A percentile compares a stretch with the other conserved stretches of the same genome.
phyloP scores from a whole-genome alignment of 2,888 invertebrate species.

The Altica lythri region DNA sequence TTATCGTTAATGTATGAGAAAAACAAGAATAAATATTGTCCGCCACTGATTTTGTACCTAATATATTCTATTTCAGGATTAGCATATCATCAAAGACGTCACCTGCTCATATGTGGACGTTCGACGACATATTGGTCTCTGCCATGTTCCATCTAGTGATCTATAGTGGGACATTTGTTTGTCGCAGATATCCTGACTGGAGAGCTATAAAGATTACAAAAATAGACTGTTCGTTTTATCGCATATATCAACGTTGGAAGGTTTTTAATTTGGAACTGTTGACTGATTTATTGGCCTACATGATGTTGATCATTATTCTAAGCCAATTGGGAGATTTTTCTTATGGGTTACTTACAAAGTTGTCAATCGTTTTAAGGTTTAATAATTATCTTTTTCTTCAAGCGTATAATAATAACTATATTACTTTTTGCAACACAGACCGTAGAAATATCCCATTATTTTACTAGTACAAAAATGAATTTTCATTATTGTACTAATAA shows the following conservation, averaged over 20 bases:
- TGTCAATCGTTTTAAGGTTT: no score
- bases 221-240: constrained; percentile 33
- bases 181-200: constrained; percentile 29
- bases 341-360: constrained; percentile 10
- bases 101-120: constrained; percentile 45
- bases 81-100: constrained; percentile 37
- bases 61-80: constrained; percentile 34
- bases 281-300: constrained; percentile 37
- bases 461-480: no score
- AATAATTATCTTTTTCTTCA: no score
- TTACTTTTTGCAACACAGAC: no score
- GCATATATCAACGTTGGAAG: constrained; percentile 34
- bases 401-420: no score
- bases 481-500: no score
- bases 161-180: constrained; percentile 44
- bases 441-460: no score
- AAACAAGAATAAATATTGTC: background rate
- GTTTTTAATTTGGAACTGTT: constrained; percentile 35
- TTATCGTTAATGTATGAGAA: no score
- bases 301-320: constrained; percentile 35
- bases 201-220: constrained; percentile 37
- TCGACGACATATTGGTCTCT: constrained; percentile 42
- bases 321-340: constrained; percentile 17
- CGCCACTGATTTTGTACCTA: background rate
- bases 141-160: constrained; percentile 41